A percentile compares a stretch with the other conserved stretches of the same genome.
Conservation (phyloP, 1,140 invertebrate species). For the Pogonognathellus flavescens region DNA sequence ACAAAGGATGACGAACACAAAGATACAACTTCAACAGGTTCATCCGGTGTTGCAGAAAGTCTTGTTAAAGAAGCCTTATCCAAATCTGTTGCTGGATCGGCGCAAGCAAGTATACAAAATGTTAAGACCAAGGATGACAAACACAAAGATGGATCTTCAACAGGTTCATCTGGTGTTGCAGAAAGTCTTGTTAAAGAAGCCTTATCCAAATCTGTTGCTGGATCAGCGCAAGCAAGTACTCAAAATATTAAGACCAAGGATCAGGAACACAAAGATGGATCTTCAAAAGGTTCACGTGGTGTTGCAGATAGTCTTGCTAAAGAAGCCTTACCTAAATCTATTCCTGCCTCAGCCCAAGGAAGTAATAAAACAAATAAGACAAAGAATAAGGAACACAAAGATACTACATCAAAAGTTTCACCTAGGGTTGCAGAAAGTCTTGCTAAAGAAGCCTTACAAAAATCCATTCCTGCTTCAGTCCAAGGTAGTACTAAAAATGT, state of each 20-base stretch:
- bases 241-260: not conserved
- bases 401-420: too few species aligned
- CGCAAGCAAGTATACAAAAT: not conserved
- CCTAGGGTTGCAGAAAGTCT: too few species aligned
- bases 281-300: not conserved
- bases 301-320: constrained; percentile 1
- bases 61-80: constrained; percentile 2
- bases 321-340: not conserved
- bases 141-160: not conserved
- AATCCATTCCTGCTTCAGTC: too few species aligned
- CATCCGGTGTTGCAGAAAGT: not conserved
- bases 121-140: not conserved
- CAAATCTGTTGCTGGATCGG: not conserved
- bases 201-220: not conserved
- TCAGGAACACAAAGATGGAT: too few species aligned
- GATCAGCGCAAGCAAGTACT: not conserved
- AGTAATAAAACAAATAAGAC: not conserved
- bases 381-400: not conserved
- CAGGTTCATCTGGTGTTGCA: not conserved
- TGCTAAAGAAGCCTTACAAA: too few species aligned
- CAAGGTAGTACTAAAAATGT: too few species aligned
- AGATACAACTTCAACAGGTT: not conserved
- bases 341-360: not conserved
- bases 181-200: constrained; percentile 21
- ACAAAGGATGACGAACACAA: not conserved